These are phyloP conservation scores for Drosophila kurseongensis DNA, from an alignment of 1,140 invertebrate genomes.

Conservation along the genomic window DNA sequence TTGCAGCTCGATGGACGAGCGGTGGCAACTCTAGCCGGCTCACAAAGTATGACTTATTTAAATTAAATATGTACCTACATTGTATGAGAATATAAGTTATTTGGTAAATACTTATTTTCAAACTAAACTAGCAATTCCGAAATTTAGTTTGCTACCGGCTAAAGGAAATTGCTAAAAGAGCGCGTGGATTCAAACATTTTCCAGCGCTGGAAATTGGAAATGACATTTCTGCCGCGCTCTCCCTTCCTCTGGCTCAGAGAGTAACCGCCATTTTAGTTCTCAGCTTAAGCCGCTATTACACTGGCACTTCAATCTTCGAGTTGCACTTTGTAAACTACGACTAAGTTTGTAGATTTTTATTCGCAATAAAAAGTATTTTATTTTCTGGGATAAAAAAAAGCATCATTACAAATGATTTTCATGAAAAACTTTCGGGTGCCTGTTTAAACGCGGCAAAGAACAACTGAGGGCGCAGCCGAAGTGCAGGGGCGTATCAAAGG, in stretches of 20 bases:
- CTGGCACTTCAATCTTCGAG: neutral
- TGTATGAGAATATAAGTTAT: neutral
- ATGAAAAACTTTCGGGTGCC: neutral
- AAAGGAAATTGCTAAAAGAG: neutral
- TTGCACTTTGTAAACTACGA: neutral
- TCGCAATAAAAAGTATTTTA: neutral
- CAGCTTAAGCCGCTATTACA: conserved; percentile 8
- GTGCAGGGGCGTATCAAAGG: neutral
- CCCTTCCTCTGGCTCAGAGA: neutral
- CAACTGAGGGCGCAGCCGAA: neutral
- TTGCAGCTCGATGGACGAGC: neutral
- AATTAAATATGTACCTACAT: neutral
- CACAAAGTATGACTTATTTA: neutral
- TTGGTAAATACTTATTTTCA: neutral
- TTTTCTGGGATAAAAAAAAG: neutral
- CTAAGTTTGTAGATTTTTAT: neutral
- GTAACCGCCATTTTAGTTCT: conserved; percentile 29
- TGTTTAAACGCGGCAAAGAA: neutral
- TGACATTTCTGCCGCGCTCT: conserved; percentile 8
- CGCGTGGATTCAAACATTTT: conserved; percentile 23
- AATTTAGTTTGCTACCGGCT: neutral
- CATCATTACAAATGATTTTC: conserved; percentile 1
- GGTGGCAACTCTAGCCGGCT: neutral
- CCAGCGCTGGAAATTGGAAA: conserved; percentile 26
- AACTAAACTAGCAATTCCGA: neutral